These are phyloP conservation scores for Bos javanicus DNA, from an alignment of 2,113 vertebrate species.

Conservation along the genomic window DNA sequence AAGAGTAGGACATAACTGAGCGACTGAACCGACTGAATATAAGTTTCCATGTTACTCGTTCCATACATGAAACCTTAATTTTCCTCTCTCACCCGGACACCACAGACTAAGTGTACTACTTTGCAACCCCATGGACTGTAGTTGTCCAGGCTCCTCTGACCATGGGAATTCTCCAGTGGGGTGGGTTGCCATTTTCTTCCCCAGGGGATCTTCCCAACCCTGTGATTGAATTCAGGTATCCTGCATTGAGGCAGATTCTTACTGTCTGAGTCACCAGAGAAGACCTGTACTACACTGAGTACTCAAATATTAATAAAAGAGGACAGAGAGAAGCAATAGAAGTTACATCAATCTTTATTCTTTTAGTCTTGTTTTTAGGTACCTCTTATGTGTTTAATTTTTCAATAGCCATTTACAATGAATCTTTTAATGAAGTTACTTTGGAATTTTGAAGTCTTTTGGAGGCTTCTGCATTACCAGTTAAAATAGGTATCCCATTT, in stretches of 20 bases:
- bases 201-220: not conserved
- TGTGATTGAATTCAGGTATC: fast-evolving
- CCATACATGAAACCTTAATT: not conserved
- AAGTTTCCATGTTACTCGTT: not conserved
- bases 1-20: not conserved
- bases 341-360: not conserved
- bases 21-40: not conserved
- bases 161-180: not conserved
- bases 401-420: not conserved
- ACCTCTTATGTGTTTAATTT: not conserved
- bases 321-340: not conserved
- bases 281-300: not conserved
- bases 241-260: not conserved
- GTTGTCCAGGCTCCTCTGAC: not conserved
- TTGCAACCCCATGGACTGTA: not conserved
- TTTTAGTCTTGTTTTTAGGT: not conserved
- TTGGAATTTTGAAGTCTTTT: not conserved
- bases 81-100: not conserved
- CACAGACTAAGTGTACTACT: not conserved
- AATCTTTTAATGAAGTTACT: not conserved
- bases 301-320: not conserved
- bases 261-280: not conserved
- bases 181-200: not conserved
- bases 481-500: not conserved
- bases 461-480: not conserved